phyloP scores from a whole-genome alignment of 2,797 vertebrate genomes.

The Cossypha heuglini region DNA sequence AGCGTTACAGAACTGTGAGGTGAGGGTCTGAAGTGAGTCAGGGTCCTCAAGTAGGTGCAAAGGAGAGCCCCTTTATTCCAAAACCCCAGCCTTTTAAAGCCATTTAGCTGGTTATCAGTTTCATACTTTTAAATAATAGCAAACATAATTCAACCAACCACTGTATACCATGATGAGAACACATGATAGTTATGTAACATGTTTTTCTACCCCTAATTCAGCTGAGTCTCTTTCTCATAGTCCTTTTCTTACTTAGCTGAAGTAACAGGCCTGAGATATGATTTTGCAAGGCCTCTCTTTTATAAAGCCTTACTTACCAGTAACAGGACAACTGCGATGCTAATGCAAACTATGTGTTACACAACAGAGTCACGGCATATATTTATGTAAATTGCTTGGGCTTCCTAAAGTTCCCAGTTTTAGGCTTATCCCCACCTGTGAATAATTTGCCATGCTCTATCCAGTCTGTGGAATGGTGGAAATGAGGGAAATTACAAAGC shows the following conservation, averaged over 20 bases:
- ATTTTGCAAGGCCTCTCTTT: neutral
- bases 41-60: neutral
- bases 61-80: neutral
- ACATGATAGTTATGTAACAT: accelerated
- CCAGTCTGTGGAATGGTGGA: neutral
- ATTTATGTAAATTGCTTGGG: neutral
- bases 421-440: neutral
- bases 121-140: neutral
- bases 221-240: neutral
- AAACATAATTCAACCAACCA: neutral
- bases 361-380: neutral
- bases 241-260: neutral
- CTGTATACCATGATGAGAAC: accelerated
- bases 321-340: neutral
- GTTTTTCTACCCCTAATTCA: neutral
- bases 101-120: neutral
- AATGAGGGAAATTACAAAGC: neutral
- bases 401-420: neutral
- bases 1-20: neutral
- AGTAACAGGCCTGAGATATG: neutral
- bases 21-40: accelerated
- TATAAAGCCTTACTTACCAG: neutral
- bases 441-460: neutral
- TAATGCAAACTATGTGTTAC: neutral
- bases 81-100: neutral